Conservation (phyloP, 1,140 invertebrate genomes). For the Artemia franciscana region DNA sequence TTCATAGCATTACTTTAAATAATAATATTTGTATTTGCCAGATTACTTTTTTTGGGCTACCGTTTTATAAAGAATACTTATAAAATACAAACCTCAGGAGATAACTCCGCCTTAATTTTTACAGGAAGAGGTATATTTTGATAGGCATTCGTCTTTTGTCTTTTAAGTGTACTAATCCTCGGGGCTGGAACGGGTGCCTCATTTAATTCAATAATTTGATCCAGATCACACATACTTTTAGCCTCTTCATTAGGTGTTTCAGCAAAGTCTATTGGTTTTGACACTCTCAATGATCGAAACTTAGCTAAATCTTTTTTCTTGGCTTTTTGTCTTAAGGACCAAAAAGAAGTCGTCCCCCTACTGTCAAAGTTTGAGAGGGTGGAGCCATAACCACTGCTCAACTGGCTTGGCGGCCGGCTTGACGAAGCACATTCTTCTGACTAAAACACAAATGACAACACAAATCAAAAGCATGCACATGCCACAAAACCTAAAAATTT, state of each 20-base stretch:
- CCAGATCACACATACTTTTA: slow-evolving; percentile 4
- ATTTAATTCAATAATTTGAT: slow-evolving; percentile 1
- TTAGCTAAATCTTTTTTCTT: slow-evolving; percentile 10
- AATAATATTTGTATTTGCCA: no score
- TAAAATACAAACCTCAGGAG: slow-evolving; percentile 8
- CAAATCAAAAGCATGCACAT: slow-evolving; percentile 11
- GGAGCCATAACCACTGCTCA: slow-evolving; percentile 33
- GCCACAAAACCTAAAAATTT: no score
- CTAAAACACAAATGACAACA: slow-evolving; percentile 12
- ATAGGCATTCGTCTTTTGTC: slow-evolving; percentile 14
- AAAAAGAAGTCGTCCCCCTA: background rate
- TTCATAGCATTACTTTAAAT: no score
- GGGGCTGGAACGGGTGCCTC: slow-evolving; percentile 14
- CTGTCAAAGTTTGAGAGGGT: slow-evolving; percentile 24
- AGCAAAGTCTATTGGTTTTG: slow-evolving; percentile 3
- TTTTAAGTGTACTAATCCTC: slow-evolving; percentile 13
- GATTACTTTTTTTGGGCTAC: background rate
- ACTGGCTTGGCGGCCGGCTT: slow-evolving; percentile 22
- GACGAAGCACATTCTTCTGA: background rate
- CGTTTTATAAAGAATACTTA: background rate
- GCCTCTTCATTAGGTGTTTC: slow-evolving; percentile 5
- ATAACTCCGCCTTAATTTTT: slow-evolving; percentile 13
- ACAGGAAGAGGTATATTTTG: slow-evolving; percentile 18
- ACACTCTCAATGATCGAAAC: slow-evolving; percentile 12
- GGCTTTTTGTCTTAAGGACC: slow-evolving; percentile 2